Evolutionary conservation across 2,888 invertebrate genomes (phyloP).

Genomic region (Mythimna ferrago): DNA sequence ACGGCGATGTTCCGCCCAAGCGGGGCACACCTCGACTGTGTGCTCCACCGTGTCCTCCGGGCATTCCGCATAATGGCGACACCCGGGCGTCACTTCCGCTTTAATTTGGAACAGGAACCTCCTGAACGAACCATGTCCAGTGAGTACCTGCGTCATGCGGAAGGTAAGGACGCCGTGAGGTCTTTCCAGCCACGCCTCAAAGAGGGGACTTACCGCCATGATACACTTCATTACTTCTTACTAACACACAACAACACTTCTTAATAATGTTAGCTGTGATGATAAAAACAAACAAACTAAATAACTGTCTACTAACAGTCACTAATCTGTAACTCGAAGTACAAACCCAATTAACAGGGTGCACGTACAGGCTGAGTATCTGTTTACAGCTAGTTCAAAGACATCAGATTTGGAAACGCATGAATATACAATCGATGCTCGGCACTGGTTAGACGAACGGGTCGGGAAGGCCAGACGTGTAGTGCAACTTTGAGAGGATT

Average conservation of each 20-base stretch:
- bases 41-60: too few relatives aligned
- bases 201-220: too few relatives aligned
- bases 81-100: too few relatives aligned
- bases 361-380: conserved; percentile 6
- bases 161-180: too few relatives aligned
- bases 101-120: too few relatives aligned
- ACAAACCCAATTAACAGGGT: conserved; percentile 39
- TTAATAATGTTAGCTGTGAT: not conserved
- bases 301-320: conserved; percentile 9
- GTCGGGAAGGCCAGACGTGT: conserved; percentile 6
- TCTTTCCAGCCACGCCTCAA: too few relatives aligned
- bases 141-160: too few relatives aligned
- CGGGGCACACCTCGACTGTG: too few relatives aligned
- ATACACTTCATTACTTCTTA: too few relatives aligned
- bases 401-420: conserved; percentile 49
- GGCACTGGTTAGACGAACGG: conserved; percentile 16
- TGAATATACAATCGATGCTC: conserved; percentile 54
- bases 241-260: not conserved
- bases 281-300: not conserved
- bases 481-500: not conserved
- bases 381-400: conserved; percentile 48
- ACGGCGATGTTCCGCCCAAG: too few relatives aligned
- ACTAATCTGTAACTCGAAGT: conserved; percentile 23
- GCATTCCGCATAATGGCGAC: too few relatives aligned
- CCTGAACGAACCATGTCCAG: too few relatives aligned